phyloP scores from a whole-genome alignment of 1,140 invertebrate genomes.

The Drosophila asahinai region DNA sequence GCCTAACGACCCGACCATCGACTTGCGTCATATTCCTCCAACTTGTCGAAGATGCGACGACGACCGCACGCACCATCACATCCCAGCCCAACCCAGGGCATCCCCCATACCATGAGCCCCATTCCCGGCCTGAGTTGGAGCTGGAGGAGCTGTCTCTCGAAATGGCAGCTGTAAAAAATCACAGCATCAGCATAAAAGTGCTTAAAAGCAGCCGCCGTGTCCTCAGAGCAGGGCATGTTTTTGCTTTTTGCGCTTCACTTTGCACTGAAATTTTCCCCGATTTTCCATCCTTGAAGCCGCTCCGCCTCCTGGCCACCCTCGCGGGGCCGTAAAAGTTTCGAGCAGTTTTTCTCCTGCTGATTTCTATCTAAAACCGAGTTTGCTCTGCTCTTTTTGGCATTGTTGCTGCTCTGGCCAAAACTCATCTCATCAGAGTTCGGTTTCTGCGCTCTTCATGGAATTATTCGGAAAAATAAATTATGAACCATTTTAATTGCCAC shows the following conservation, averaged over 20 bases:
- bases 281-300: slow-evolving; percentile 31
- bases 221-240: slow-evolving; percentile 44
- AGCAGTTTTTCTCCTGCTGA: slow-evolving; percentile 50
- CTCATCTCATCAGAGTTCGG: slow-evolving; percentile 31
- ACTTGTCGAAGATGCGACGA: slow-evolving; percentile 59
- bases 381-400: slow-evolving; percentile 18
- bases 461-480: slow-evolving; percentile 63
- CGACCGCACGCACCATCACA: slow-evolving; percentile 60
- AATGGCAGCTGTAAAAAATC: slow-evolving; percentile 83
- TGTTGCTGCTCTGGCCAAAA: slow-evolving; percentile 30
- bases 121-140: neutral
- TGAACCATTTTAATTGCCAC: slow-evolving; percentile 57
- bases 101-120: neutral
- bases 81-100: neutral
- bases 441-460: slow-evolving; percentile 57
- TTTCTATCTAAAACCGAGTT: slow-evolving; percentile 39
- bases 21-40: slow-evolving; percentile 50
- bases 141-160: slow-evolving; percentile 33
- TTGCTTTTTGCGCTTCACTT: slow-evolving; percentile 71
- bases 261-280: slow-evolving; percentile 52
- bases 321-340: slow-evolving; percentile 42
- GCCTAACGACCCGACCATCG: slow-evolving; percentile 68
- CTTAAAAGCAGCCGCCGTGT: slow-evolving; percentile 80
- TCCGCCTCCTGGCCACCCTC: neutral
- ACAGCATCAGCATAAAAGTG: slow-evolving; percentile 83